Base-by-base conservation (phyloP, 2,113 vertebrate species). In the Campylorhamphus procurvoides region DNA sequence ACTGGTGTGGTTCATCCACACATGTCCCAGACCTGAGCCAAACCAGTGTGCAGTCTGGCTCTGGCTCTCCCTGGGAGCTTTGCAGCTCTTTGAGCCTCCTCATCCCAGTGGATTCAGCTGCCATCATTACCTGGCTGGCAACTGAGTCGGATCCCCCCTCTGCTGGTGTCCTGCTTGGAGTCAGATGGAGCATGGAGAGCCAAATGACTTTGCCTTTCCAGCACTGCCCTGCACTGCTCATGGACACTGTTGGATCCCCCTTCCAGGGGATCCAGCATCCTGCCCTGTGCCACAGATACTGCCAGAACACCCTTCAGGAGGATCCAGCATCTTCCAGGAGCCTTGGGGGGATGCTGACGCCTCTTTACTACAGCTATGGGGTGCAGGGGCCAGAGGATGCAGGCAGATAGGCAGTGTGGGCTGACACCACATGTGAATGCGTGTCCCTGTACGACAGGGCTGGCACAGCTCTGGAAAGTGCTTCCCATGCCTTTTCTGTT, bases 361-460 rank as follows among this genome's bases (percentile, higher is more conserved):
- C 7, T 31, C 23, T 22, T 37, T 52, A 59, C 37, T 20, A 15
- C 35, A 72, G 18, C 1, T 1, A 8, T 0, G 6, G 40, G 17
- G 11, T 27, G 44, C 3, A 17, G 58, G 28, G 15, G 9, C 27
- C 0, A 44, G 39, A 27, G 9, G 5, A 14, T 23, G 18, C 10
- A 28, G 62, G 39, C 28, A 62, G 68, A 1, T 24, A 20, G 59
- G 55, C 63, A 77, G 20, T 0, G 0, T 5, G 28, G 35, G 44
- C 25, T 66, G 64, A 20, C 74, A 40, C 12, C 7, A 0, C 1
- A 3, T 62, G 15, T 0, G 1, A 31, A 39, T 0, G 0, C 0
- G 0, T 14, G 31, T 74, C 52, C 67, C 31, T 19, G 27, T 18
- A 60, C 0, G 7, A n/a, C 2, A 1, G 35, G 42, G 6, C 47